Evolutionary conservation across 2,888 invertebrate species (phyloP), one percentile per base, ranked within the genome.

Genomic region (Drosophila falleni): DNA sequence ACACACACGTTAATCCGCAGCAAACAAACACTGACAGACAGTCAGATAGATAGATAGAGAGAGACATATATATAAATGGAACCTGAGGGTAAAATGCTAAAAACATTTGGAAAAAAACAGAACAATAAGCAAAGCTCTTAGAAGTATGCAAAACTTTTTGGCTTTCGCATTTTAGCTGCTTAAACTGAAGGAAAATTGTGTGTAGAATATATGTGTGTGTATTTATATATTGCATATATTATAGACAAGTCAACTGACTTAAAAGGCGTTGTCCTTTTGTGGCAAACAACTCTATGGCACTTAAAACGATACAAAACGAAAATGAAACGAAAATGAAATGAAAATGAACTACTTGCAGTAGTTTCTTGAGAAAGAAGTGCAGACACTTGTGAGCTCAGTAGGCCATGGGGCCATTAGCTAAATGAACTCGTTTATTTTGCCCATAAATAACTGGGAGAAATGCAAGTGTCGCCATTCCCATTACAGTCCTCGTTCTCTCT

Each of bases 371-470:
- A 10, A 9, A 31, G 31, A 44, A 61, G 33, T 35, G 31, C 35
- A 51, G 42, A 44, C 74, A 41, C 84, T 87, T 72, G 81, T 64
- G 66, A 74, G 80, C 78, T 70, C 81, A 82, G 73, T 85, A 84
- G 84, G 87, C 87, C 87, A 80, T 87, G 73, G 58, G 67, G 68
- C 86, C 84, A 85, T 85, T 85, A 85, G 84, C 87, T 79, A 85
- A 85, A 85, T 85, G 87, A 85, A 87, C 84, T 87, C 87, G 86
- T 87, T 87, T 85, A 87, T 85, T 80, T 78, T 82, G 63, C 59
- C 86, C 87, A 82, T 87, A 85, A 85, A 82, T 85, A 87, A 85
- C 78, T 77, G n/a, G 67, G 76, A 59, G 50, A 74, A 79, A 80
- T 85, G 87, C 88, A 79, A 79, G 76, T 72, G 76, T 68, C 73